A percentile compares a stretch with the other conserved stretches of the same genome.
phyloP scores from a whole-genome alignment of 2,888 invertebrate species.

The Physocephala rufipes region DNA sequence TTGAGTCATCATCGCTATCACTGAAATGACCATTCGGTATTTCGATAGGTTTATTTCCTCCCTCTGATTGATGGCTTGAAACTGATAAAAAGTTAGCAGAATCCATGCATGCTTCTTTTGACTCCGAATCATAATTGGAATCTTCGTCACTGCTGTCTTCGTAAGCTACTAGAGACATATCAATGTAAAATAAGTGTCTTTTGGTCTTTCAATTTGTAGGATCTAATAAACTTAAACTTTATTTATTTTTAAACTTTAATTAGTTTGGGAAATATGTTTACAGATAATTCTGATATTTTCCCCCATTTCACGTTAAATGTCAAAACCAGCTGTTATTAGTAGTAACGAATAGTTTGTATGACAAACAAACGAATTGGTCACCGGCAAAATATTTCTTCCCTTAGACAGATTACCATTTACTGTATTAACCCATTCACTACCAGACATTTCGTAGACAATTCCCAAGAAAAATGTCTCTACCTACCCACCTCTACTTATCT shows the following conservation, averaged over 20 bases:
- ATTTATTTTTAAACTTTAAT: too few relatives aligned
- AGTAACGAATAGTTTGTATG: background rate
- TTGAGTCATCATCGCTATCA: background rate
- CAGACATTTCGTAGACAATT: too few relatives aligned
- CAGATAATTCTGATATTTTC: background rate
- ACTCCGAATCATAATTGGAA: conserved; percentile 54
- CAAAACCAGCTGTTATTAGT: background rate
- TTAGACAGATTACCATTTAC: too few relatives aligned
- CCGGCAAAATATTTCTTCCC: too few relatives aligned
- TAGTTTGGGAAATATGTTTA: too few relatives aligned
- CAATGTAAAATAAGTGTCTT: conserved; percentile 1
- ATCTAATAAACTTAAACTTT: background rate
- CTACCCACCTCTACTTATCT: too few relatives aligned
- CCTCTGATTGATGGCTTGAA: background rate
- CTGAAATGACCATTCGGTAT: conserved; percentile 39
- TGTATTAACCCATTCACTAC: too few relatives aligned
- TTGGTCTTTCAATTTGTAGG: background rate
- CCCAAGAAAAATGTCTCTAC: too few relatives aligned
- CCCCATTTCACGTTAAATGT: background rate
- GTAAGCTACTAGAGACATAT: conserved; percentile 74
- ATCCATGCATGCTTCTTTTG: too few relatives aligned
- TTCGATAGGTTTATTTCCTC: background rate
- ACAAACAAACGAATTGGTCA: too few relatives aligned
- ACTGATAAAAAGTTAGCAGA: too few relatives aligned
- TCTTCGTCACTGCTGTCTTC: conserved; percentile 68